Base-by-base conservation (phyloP, 2,888 invertebrate genomes). In the Hyalella azteca region DNA sequence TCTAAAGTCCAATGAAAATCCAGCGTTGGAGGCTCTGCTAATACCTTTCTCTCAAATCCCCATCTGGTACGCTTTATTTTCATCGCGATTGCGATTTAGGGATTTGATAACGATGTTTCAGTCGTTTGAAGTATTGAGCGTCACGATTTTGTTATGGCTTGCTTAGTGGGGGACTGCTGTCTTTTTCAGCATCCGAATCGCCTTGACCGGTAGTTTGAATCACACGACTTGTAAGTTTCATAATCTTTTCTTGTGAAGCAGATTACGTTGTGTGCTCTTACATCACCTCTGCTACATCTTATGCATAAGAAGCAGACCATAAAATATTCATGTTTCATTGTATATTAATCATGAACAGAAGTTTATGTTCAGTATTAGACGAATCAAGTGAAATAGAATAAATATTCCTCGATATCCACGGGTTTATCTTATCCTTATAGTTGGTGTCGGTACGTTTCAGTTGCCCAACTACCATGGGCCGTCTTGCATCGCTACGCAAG, bases 311-410 rank as follows among this genome's bases (percentile, higher is more conserved):
- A 54, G 29, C 22, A 54, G 26, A 54, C 26, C 49, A 54, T 29
- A 54, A 26, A 7, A 54, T 29, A 0, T 54, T 11, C 54, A 13
- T 54, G 54, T 54, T 29, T 54, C 54, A 54, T 29, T 54, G 54
- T 22, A 54, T 54, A 26, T 54, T 54, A 22, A 54, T 54, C 54
- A 54, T 54, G 22, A 54, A 22, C 29, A 54, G 26, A 29, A 54
- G 54, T 54, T 54, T 22, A 29, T 54, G 54, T 54, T 26, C 54
- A 54, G 54, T 54, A 54, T 54, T 54, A 26, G 26, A 54, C 29
- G 54, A 29, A 54, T 54, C 54, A 54, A 29, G 29, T 54, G 54
- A 54, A 54, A 54, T n/a, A n/a, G 22, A 26, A 54, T 54, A 54
- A 29, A 22, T 54, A 54, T 54, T 54, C 54, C 54, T 54, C 29